Base-by-base conservation (phyloP, 2,113 vertebrate species). In the Lutjanus erythropterus region DNA sequence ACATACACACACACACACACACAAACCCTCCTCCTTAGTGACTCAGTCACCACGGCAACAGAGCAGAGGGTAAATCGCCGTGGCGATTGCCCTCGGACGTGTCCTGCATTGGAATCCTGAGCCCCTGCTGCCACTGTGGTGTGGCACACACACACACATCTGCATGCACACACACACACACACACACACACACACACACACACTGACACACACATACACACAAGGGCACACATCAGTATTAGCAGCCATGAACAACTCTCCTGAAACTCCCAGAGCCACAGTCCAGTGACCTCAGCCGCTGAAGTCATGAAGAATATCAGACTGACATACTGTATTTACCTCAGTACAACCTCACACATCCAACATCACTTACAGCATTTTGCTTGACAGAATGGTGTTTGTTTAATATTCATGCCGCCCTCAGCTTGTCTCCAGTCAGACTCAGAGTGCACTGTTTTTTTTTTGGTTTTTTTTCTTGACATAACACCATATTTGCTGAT, bases 1-100 rank as follows among this genome's bases (percentile, higher is more conserved):
- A n/a, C n/a, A n/a, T n/a, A n/a, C n/a, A n/a, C n/a, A n/a, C n/a
- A n/a, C n/a, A n/a, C n/a, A n/a, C n/a, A 55, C 49, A 65, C 78
- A 59, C 81, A 75, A 58, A 47, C 44, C 16, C 44, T 74, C 83
- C 90, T 91, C 85, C 88, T 89, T 78, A 83, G 86, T 90, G 88
- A 92, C 85, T 90, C 71, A 60, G 93, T 96, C 92, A 80, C 94
- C 95, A 94, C 87, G 93, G 95, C 92, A 97, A 95, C 96, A 88
- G 91, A 93, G 90, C 90, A 67, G 89, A 89, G 91, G 87, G 86
- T 93, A 88, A 95, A 94, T 93, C 86, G 50, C 85, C 75, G 76
- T 88, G 84, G 92, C 93, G 89, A 88, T 87, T 91, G 80, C 91
- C 91, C 93, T 78, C 53, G 81, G 89, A 96, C 81, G 85, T 96